A percentile compares a stretch with the other conserved stretches of the same genome.
Conservation (phyloP, 2,888 invertebrate genomes). For the Drosophila macrospina region DNA sequence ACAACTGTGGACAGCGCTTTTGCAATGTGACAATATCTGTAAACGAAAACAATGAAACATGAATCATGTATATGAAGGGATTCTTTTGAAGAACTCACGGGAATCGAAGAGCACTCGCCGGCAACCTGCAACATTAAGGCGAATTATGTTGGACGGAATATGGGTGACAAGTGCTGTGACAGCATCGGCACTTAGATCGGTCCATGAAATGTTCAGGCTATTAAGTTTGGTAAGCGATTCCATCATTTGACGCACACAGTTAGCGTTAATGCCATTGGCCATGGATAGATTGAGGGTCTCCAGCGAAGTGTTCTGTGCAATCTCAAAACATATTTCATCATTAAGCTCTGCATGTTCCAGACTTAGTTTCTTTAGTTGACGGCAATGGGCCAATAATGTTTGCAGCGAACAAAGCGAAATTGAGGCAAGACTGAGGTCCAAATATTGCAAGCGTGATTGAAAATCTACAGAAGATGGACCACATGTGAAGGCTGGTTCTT, state of each 20-base stretch:
- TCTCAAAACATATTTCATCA: conserved; percentile 88
- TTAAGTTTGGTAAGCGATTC: conserved; percentile 85
- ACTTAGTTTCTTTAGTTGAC: conserved; percentile 91
- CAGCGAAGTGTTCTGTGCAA: conserved; percentile 89
- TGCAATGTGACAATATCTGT: conserved; percentile 90
- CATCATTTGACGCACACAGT: conserved; percentile 88
- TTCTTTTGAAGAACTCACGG: conserved; percentile 87
- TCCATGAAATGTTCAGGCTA: conserved; percentile 94
- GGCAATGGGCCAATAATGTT: conserved; percentile 88
- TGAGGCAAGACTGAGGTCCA: conserved; percentile 94
- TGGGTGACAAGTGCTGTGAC: conserved; percentile 88
- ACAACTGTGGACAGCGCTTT: conserved; percentile 89
- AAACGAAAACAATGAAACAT: neutral
- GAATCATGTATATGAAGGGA: neutral
- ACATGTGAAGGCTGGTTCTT: conserved; percentile 63
- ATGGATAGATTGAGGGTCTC: conserved; percentile 94
- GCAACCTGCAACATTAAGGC: conserved; percentile 94
- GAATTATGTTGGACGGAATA: conserved; percentile 88
- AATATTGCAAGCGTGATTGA: conserved; percentile 89
- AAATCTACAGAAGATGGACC: conserved; percentile 76
- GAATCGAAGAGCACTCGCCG: conserved; percentile 90
- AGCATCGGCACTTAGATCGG: conserved; percentile 87
- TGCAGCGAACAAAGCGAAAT: conserved; percentile 88
- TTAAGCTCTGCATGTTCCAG: conserved; percentile 91
- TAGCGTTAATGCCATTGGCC: conserved; percentile 89